These are phyloP conservation scores for Passerculus sandwichensis DNA, from an alignment of 2,797 vertebrate species.

Conservation along the genomic window DNA sequence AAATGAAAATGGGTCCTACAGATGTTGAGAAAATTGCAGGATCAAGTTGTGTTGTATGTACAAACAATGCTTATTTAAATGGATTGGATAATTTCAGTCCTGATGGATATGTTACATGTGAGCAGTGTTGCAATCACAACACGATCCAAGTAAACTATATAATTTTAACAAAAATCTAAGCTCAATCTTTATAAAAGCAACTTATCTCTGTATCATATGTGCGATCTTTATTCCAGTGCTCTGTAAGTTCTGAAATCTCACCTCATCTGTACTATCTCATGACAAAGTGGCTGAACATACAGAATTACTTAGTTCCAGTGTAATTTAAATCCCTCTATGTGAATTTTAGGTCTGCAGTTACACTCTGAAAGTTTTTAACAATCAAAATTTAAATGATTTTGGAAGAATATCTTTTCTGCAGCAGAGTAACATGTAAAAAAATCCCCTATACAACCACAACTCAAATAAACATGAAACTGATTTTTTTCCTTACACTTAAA, in stretches of 20 bases:
- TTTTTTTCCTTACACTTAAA: constrained; percentile 8
- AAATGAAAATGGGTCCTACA: not conserved
- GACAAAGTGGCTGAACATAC: not conserved
- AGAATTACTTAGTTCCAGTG: not conserved
- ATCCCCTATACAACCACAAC: not conserved
- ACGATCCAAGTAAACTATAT: not conserved
- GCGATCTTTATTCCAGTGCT: not conserved
- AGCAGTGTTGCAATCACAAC: not conserved
- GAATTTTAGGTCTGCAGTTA: constrained; percentile 19
- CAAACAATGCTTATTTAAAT: not conserved
- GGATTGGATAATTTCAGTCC: not conserved
- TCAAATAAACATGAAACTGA: not conserved
- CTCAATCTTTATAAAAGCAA: not conserved
- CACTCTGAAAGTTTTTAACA: constrained; percentile 30
- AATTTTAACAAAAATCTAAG: not conserved
- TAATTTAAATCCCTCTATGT: not conserved
- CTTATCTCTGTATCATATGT: not conserved
- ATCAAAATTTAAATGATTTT: constrained; percentile 31
- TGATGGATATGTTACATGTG: not conserved
- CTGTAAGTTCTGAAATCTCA: not conserved
- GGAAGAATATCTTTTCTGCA: constrained; percentile 1
- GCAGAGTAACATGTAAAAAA: constrained; percentile 12
- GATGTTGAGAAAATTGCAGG: not conserved
- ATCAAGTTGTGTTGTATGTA: not conserved
- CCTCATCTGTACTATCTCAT: not conserved